Evolutionary conservation across 1,140 invertebrate species (phyloP).

Genomic region (Dryas iulia): DNA sequence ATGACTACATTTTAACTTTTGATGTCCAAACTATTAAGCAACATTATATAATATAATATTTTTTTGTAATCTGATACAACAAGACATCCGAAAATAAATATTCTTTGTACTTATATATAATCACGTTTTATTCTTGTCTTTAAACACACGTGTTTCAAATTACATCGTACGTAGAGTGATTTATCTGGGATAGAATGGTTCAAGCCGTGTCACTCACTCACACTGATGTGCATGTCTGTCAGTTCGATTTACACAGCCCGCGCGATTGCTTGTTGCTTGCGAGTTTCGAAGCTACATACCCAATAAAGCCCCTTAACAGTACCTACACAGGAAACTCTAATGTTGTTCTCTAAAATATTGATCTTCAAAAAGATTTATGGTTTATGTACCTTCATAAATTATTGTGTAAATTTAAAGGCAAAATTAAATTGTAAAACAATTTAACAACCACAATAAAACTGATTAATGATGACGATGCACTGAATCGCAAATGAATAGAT

Average conservation of each 20-base stretch:
- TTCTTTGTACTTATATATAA: no score
- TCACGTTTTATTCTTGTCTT: conserved; percentile 24
- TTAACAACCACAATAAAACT: conserved; percentile 19
- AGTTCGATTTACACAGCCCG: conserved; percentile 62
- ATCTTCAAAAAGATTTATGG: neutral
- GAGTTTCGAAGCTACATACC: conserved; percentile 40
- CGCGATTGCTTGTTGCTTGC: conserved; percentile 37
- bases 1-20: no score
- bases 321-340: conserved; percentile 36
- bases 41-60: no score
- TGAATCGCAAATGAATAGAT: conserved; percentile 25
- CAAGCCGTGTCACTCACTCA: conserved; percentile 64
- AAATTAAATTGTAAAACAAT: conserved; percentile 25
- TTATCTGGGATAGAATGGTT: conserved; percentile 50
- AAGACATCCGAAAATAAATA: no score
- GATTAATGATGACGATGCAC: conserved; percentile 31
- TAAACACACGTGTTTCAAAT: conserved; percentile 37
- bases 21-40: no score
- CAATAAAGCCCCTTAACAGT: conserved; percentile 60
- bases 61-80: no score
- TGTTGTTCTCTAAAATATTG: no score
- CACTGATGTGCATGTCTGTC: conserved; percentile 57
- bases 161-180: conserved; percentile 45
- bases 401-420: neutral
- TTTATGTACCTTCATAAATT: neutral